phyloP scores from a whole-genome alignment of 2,797 vertebrate species.

The Pseudochirops corinnae region DNA sequence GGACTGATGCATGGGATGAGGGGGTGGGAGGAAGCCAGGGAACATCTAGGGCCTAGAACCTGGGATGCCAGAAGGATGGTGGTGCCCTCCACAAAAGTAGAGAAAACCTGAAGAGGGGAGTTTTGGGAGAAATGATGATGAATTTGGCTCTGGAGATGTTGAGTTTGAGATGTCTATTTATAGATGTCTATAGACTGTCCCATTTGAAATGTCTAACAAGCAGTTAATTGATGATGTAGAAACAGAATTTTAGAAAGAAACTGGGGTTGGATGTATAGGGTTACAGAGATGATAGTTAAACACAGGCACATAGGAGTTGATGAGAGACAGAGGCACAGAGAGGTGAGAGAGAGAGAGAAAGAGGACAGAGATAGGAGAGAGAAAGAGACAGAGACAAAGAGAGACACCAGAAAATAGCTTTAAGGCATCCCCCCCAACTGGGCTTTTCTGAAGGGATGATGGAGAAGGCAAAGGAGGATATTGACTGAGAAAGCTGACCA shows the following conservation, averaged over 20 bases:
- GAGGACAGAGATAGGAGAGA: background rate
- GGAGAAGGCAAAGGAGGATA: background rate
- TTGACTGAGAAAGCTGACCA: background rate
- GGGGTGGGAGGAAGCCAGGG: too few relatives aligned
- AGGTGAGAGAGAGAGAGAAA: too few relatives aligned
- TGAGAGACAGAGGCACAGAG: background rate
- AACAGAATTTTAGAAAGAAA: background rate
- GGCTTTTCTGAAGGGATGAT: background rate
- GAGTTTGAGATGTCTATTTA: background rate
- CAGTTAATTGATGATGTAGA: background rate
- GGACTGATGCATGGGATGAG: too few relatives aligned
- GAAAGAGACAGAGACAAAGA: background rate
- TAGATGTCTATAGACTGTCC: background rate
- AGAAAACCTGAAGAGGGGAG: background rate
- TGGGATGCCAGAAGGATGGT: background rate
- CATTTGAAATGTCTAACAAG: background rate
- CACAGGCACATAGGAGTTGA: background rate
- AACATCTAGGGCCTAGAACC: background rate
- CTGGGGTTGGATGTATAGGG: background rate
- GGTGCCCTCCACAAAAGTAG: too few relatives aligned
- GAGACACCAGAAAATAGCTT: background rate
- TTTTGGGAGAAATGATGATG: background rate
- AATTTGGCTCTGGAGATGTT: background rate
- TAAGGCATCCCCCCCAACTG: background rate
- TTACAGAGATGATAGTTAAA: background rate